Base-by-base conservation (phyloP, 2,113 vertebrate species). In the Tricholaema leucomelas region DNA sequence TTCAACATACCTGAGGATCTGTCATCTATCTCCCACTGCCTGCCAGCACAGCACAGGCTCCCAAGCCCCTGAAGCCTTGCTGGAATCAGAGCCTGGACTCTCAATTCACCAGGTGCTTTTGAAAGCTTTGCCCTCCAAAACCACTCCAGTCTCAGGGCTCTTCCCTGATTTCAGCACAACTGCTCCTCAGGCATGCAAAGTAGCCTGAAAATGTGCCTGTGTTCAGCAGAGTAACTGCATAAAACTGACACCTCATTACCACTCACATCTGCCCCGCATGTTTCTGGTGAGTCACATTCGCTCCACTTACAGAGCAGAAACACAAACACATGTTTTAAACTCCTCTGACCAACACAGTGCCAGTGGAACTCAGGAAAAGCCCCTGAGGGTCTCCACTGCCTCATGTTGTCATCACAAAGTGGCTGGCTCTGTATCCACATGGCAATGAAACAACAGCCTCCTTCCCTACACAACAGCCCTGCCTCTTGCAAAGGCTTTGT, bases 241-340 rank as follows among this genome's bases (percentile, higher is more conserved):
- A 50, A 78, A 95, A 78, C 27, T 3, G 85, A 88, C 95, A 96
- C 94, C 90, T 95, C 92, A 44, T 96, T 46, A 95, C 54, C 90
- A 33, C 90, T 83, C 25, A 10, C 88, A 33, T 90, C 85, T 72
- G 87, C 88, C 93, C 95, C 2, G 0, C 2, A 3, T 11, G 85
- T 8, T 92, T 24, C 60, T 15, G 78, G 93, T 86, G 93, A 92
- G 60, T 95, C 92, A 88, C 15, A 10, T 2, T 19, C 10, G 0
- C 77, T 86, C 46, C 25, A 0, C 54, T 17, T 10, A 5, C 25
- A 10, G 52, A 55, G 61, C 75, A 31, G 73, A 31, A 95, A 91
- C 79, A 71, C 93, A 74, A 91, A 88, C 90, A 91, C 95, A 24
- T 80, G 91, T 40, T 92, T 56, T 38, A 4, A 4, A 21, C 69